Evolutionary conservation across 2,888 invertebrate species (phyloP).

Genomic region (Rosalia funebris): DNA sequence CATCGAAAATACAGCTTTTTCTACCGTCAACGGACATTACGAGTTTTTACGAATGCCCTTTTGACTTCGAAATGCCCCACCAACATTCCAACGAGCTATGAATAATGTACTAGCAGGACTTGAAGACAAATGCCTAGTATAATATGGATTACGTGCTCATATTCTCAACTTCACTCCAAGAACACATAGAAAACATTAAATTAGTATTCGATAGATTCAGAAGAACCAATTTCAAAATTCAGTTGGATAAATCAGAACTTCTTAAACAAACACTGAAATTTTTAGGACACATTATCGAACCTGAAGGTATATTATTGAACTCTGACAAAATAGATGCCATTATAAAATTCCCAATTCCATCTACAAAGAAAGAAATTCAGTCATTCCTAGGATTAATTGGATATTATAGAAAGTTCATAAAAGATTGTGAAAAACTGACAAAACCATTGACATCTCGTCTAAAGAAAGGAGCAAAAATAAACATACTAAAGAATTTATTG

Average conservation of each 20-base stretch:
- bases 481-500: not conserved
- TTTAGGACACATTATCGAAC: conserved; percentile 35
- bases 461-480: conserved; percentile 34
- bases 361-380: conserved; percentile 41
- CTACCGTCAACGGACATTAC: conserved; percentile 24
- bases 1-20: conserved; percentile 32
- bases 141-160: too few species aligned
- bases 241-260: conserved; percentile 35
- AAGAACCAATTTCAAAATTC: conserved; percentile 35
- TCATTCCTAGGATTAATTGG: conserved; percentile 37
- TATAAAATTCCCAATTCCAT: conserved; percentile 39
- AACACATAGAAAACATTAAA: conserved; percentile 24
- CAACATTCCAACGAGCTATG: conserved; percentile 33
- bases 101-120: conserved; percentile 32
- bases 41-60: conserved; percentile 25
- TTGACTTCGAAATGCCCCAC: conserved; percentile 33
- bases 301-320: conserved; percentile 37
- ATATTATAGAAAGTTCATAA: conserved; percentile 40
- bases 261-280: conserved; percentile 35
- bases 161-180: conserved; percentile 23
- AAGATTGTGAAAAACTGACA: conserved; percentile 38
- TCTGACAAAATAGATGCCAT: conserved; percentile 37
- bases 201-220: conserved; percentile 17
- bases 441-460: conserved; percentile 37
- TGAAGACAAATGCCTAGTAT: conserved; percentile 32